Conservation (phyloP, 2,888 invertebrate species). For the Leucophora obtusa region DNA sequence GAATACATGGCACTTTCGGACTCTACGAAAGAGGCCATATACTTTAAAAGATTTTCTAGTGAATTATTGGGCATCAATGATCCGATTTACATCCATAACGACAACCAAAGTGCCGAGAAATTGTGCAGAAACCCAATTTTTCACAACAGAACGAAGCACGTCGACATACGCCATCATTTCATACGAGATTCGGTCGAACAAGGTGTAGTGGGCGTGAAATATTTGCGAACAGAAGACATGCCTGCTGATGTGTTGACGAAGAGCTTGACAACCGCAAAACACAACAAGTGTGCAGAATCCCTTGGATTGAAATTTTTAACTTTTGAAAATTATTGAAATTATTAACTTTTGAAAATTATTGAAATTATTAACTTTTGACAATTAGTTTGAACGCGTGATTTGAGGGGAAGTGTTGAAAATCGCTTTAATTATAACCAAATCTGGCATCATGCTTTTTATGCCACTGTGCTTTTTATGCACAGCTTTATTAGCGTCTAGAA, state of each 20-base stretch:
- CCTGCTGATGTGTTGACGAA: constrained; percentile 48
- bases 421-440: no score
- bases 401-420: no score
- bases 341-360: no score
- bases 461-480: no score
- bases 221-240: constrained; percentile 40
- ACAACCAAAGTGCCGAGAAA: constrained; percentile 45
- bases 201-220: constrained; percentile 25
- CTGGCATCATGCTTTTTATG: no score
- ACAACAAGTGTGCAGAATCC: constrained; percentile 26
- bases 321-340: no score
- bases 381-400: no score
- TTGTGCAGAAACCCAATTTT: constrained; percentile 31
- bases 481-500: no score
- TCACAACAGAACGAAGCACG: constrained; percentile 31
- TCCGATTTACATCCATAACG: constrained; percentile 32
- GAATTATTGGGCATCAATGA: constrained; percentile 25
- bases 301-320: constrained; percentile 19
- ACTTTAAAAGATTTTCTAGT: constrained; percentile 28
- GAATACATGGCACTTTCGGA: constrained; percentile 22
- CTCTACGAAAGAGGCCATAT: constrained; percentile 31
- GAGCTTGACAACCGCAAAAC: constrained; percentile 31
- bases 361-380: no score
- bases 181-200: constrained; percentile 21
- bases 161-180: constrained; percentile 38